phyloP scores from a whole-genome alignment of 1,140 invertebrate species.

The Drosophila tropicalis region DNA sequence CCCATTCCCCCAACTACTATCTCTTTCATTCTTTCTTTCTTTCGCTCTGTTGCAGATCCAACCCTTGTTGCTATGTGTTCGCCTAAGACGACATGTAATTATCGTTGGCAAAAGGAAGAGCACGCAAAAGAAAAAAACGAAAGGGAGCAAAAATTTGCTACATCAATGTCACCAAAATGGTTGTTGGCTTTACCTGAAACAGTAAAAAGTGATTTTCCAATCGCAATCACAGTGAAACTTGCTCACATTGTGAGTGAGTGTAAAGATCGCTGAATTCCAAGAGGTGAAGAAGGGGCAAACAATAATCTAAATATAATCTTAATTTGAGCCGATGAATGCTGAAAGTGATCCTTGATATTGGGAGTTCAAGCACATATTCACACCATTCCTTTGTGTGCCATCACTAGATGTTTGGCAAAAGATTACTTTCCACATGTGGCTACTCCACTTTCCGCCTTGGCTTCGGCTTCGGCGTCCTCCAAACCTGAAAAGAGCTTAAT shows the following conservation, averaged over 20 bases:
- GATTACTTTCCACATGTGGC: background rate
- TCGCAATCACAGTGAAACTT: background rate
- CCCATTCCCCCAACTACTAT: background rate
- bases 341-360: too few relatives aligned
- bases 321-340: too few relatives aligned
- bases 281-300: too few relatives aligned
- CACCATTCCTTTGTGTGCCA: background rate
- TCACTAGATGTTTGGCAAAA: background rate
- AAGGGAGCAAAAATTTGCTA: constrained; percentile 18
- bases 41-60: background rate
- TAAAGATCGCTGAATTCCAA: too few relatives aligned
- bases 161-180: constrained; percentile 31
- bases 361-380: too few relatives aligned
- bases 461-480: too few relatives aligned
- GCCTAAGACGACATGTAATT: constrained; percentile 78
- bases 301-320: too few relatives aligned
- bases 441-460: background rate
- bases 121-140: background rate
- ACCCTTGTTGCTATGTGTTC: constrained; percentile 23
- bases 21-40: background rate
- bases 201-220: background rate
- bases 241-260: too few relatives aligned
- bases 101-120: constrained; percentile 55
- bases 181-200: background rate
- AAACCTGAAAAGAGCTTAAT: constrained; percentile 29